A percentile compares a stretch with the other conserved stretches of the same genome.
phyloP scores from a whole-genome alignment of 2,113 vertebrate species.

The Planiliza haematocheilus region DNA sequence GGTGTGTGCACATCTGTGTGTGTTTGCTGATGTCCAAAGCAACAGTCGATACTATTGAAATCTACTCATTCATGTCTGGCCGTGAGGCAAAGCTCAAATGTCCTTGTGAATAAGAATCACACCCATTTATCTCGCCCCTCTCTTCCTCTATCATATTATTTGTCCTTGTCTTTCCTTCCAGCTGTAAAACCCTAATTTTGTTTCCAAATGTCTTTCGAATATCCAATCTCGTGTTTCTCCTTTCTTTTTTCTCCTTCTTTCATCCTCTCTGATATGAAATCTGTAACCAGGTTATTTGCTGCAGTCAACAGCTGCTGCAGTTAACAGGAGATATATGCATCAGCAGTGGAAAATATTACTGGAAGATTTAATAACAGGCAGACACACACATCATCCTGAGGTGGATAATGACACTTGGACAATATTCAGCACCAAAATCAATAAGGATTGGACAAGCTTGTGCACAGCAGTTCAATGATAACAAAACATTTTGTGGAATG shows the following conservation, averaged over 20 bases:
- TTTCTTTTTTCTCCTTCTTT: not conserved
- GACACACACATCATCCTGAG: conserved; percentile 43
- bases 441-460: conserved; percentile 74
- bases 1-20: conserved; percentile 10
- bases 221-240: conserved; percentile 32
- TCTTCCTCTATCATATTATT: conserved; percentile 51
- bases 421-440: conserved; percentile 79
- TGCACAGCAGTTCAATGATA: conserved; percentile 57
- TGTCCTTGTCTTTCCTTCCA: conserved; percentile 61
- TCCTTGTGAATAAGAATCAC: conserved; percentile 83
- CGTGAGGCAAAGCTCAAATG: conserved; percentile 78
- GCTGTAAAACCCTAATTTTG: conserved; percentile 52
- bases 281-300: conserved; percentile 69
- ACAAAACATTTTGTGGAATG: conserved; percentile 55
- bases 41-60: conserved; percentile 84
- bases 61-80: conserved; percentile 80
- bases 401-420: conserved; percentile 73
- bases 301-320: conserved; percentile 71
- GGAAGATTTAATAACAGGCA: conserved; percentile 74
- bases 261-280: conserved; percentile 67
- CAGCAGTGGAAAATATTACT: conserved; percentile 58
- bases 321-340: conserved; percentile 55
- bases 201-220: conserved; percentile 53
- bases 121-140: conserved; percentile 55
- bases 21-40: conserved; percentile 74